Evolutionary conservation across 1,140 invertebrate genomes (phyloP).

Genomic region (Stenopsyche tienmushanensis): DNA sequence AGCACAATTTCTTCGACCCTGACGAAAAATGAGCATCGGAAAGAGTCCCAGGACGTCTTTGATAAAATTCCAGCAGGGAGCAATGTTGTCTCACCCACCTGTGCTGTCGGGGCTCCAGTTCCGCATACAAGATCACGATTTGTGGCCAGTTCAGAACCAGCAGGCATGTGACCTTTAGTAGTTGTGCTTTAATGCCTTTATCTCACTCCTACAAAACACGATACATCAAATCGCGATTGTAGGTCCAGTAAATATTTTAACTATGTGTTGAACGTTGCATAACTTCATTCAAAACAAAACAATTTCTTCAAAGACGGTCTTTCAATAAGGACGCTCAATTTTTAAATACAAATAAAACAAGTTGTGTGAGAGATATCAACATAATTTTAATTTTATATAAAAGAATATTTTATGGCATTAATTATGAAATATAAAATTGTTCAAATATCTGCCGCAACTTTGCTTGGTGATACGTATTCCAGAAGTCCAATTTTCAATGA

Average conservation of each 20-base stretch:
- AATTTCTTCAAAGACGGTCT: neutral
- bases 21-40: neutral
- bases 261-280: neutral
- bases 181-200: neutral
- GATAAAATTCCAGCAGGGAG: constrained; percentile 10
- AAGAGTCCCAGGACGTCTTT: neutral
- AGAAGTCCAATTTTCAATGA: too few relatives aligned
- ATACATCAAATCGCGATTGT: neutral
- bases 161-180: constrained; percentile 20
- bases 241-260: neutral
- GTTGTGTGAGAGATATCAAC: neutral
- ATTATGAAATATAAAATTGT: too few relatives aligned
- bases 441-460: too few relatives aligned
- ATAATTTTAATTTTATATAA: too few relatives aligned
- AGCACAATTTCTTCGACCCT: neutral
- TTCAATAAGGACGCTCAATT: neutral
- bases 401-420: too few relatives aligned
- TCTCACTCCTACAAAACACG: neutral
- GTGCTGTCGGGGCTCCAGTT: neutral
- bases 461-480: too few relatives aligned
- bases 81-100: constrained; percentile 15
- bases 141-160: neutral
- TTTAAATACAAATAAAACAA: neutral
- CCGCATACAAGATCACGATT: constrained; percentile 20
- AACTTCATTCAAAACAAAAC: neutral